phyloP scores from a whole-genome alignment of 1,140 invertebrate genomes.

The Zaprionus ghesquierei region DNA sequence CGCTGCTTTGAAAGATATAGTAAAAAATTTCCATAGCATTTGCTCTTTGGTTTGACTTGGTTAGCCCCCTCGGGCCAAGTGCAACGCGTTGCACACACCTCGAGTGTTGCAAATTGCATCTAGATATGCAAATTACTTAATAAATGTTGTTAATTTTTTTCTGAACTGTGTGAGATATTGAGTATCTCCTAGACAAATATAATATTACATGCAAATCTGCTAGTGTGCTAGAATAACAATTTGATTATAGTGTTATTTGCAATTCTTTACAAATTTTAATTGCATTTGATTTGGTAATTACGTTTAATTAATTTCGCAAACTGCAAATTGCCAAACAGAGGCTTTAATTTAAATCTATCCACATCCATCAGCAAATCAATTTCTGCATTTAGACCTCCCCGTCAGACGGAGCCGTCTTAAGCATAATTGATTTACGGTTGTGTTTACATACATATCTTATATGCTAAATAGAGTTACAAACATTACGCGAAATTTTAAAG shows the following conservation, averaged over 20 bases:
- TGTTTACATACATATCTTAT: not conserved
- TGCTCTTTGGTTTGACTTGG: slow-evolving; percentile 25
- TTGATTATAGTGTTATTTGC: not conserved
- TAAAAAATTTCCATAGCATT: slow-evolving; percentile 9
- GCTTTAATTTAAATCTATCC: not conserved
- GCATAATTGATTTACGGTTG: not conserved
- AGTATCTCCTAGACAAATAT: not conserved
- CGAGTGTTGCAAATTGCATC: slow-evolving; percentile 36
- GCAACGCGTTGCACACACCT: slow-evolving; percentile 25
- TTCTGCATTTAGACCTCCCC: not conserved
- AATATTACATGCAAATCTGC: not conserved
- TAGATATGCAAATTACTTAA: slow-evolving; percentile 60
- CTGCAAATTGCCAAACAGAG: not conserved
- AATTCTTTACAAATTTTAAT: not conserved
- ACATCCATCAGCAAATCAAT: not conserved
- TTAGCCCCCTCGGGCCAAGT: slow-evolving; percentile 29
- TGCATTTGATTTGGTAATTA: not conserved
- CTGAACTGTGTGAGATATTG: slow-evolving; percentile 7
- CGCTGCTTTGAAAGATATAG: slow-evolving; percentile 16
- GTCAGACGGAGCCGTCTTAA: not conserved
- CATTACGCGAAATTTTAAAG: not conserved
- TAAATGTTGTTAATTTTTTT: slow-evolving; percentile 50
- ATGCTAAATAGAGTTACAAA: not conserved
- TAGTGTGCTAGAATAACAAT: not conserved
- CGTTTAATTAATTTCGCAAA: not conserved